These are phyloP conservation scores for Silurus asotus DNA, from an alignment of 2,113 vertebrate genomes.

Conservation along the genomic window DNA sequence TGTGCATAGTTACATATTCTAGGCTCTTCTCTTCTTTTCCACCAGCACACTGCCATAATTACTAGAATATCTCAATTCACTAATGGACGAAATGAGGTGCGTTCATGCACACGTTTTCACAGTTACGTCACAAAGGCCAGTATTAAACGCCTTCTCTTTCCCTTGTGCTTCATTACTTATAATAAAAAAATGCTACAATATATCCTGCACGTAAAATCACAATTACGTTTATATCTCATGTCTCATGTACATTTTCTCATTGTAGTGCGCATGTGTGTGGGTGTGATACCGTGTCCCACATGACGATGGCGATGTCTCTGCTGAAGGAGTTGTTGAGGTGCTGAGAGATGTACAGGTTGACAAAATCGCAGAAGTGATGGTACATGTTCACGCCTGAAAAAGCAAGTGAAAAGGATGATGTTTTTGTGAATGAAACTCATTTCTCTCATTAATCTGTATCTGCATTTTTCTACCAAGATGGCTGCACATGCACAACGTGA, in stretches of 20 bases:
- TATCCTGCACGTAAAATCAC: background rate
- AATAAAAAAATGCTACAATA: background rate
- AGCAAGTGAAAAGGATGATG: no score
- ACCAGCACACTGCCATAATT: background rate
- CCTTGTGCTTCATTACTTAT: background rate
- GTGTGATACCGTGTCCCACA: constrained; percentile 92
- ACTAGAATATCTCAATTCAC: background rate
- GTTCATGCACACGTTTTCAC: background rate
- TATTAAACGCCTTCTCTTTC: no score
- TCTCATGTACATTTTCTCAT: background rate
- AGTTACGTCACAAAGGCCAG: background rate
- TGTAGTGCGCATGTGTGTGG: background rate
- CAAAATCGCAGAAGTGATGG: constrained; percentile 98
- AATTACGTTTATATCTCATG: background rate
- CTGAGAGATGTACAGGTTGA: constrained; percentile 95
- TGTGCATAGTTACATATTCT: background rate
- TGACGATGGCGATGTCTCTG: constrained; percentile 86
- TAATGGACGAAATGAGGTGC: no score
- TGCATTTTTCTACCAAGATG: no score
- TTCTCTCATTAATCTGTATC: no score
- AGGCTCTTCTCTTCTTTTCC: background rate
- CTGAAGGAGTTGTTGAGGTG: constrained; percentile 94
- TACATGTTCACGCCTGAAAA: constrained; percentile 95
- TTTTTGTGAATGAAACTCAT: no score
- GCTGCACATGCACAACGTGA: no score